phyloP scores from a whole-genome alignment of 2,888 invertebrate species.

The Xanthorhoe designata region DNA sequence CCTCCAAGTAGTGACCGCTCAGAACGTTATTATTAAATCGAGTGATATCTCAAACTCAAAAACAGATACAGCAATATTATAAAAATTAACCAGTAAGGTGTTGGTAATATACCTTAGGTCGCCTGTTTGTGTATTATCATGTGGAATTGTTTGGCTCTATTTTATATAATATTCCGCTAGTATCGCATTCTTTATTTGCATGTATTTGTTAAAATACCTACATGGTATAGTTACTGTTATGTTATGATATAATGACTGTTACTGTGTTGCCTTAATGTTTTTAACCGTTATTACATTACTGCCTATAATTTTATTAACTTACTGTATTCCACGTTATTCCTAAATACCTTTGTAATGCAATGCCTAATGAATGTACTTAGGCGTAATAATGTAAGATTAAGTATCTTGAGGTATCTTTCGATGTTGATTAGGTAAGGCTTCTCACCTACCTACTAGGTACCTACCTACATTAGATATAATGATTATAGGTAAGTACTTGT shows the following conservation, averaged over 20 bases:
- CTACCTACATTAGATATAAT: too few relatives aligned
- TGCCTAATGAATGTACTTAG: too few relatives aligned
- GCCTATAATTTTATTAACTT: too few relatives aligned
- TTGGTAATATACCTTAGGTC: not conserved
- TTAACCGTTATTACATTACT: too few relatives aligned
- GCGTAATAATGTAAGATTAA: too few relatives aligned
- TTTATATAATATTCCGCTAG: not conserved
- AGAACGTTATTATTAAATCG: too few relatives aligned
- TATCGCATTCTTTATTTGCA: not conserved
- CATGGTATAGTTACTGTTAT: not conserved
- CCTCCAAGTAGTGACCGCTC: too few relatives aligned
- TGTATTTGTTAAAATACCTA: not conserved
- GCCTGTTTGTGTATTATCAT: not conserved
- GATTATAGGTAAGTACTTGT: not conserved
- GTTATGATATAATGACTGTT: not conserved
- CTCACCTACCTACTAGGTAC: too few relatives aligned
- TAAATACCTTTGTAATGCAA: not conserved
- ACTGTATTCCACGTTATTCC: not conserved
- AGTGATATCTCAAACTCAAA: too few relatives aligned
- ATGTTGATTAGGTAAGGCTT: too few relatives aligned
- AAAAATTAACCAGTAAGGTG: not conserved
- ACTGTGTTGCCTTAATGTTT: not conserved
- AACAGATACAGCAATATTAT: not conserved
- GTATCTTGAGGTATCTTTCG: too few relatives aligned
- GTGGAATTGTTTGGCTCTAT: not conserved